phyloP scores from a whole-genome alignment of 2,888 invertebrate species.

The Agrenia bidenticulata region DNA sequence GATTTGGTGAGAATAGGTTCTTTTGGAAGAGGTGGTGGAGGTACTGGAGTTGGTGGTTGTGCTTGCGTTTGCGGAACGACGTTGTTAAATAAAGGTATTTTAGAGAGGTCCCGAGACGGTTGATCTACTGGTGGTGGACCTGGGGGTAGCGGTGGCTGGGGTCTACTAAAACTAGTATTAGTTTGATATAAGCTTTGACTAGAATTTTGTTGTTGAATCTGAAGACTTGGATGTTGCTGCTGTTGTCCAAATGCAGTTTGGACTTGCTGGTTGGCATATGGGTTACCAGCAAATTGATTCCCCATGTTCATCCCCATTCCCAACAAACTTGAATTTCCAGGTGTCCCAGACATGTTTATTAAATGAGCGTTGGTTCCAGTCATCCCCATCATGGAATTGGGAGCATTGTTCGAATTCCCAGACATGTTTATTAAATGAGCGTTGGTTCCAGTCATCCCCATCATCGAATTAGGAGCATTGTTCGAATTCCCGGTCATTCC shows the following conservation, averaged over 20 bases:
- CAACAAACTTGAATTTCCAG: conserved; percentile 5
- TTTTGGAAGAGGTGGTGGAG: conserved; percentile 22
- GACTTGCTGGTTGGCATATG: conserved; percentile 13
- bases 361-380: conserved; percentile 7
- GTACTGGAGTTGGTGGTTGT: conserved; percentile 20
- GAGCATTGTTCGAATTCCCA: conserved; percentile 7
- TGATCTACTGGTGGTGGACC: conserved; percentile 34
- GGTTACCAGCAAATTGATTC: conserved; percentile 6
- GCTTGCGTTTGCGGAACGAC: not conserved
- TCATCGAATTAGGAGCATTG: not conserved
- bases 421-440: conserved; percentile 15
- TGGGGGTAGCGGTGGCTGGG: conserved; percentile 34
- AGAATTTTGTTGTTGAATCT: conserved; percentile 14
- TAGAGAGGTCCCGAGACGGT: not conserved
- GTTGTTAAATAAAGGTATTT: conserved; percentile 13
- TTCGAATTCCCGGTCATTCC: not conserved
- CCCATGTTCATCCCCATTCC: not conserved
- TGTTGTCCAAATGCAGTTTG: conserved; percentile 12
- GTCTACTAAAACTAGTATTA: conserved; percentile 17
- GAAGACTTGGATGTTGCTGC: conserved; percentile 26
- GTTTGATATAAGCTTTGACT: conserved; percentile 9
- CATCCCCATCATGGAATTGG: conserved; percentile 6
- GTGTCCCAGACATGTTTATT: conserved; percentile 15
- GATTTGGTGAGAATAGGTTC: not conserved
- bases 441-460: conserved; percentile 13